These are phyloP conservation scores for Gobio gobio DNA, from an alignment of 2,113 vertebrate species.

Conservation along the genomic window DNA sequence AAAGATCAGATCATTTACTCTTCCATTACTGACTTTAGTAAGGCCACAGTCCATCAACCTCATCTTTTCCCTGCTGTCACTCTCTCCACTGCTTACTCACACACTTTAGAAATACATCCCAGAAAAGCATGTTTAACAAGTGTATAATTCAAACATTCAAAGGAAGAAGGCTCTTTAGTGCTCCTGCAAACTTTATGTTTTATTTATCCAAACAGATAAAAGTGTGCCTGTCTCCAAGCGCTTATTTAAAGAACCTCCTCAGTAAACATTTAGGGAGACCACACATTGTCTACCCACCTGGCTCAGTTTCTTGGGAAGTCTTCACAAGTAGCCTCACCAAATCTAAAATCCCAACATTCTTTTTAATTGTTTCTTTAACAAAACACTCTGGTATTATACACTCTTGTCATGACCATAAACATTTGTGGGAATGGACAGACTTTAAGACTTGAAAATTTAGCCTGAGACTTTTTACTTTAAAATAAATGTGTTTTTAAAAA, in stretches of 20 bases:
- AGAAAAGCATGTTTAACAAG: slow-evolving; percentile 22
- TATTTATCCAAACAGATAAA: slow-evolving; percentile 41
- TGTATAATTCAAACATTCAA: slow-evolving; percentile 20
- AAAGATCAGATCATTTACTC: not conserved
- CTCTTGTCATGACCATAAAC: not conserved
- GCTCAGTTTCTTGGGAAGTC: slow-evolving; percentile 28
- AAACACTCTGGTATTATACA: not conserved
- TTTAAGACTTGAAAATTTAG: not conserved
- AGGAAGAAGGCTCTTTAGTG: slow-evolving; percentile 12
- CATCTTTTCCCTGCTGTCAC: not conserved
- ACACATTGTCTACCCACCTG: slow-evolving; percentile 58
- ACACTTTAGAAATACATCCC: not conserved
- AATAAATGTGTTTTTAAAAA: too few species aligned
- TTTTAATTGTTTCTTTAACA: not conserved
- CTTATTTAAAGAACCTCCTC: slow-evolving; percentile 56
- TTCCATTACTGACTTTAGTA: not conserved
- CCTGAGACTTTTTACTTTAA: too few species aligned
- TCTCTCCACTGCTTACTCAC: not conserved
- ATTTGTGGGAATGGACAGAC: not conserved
- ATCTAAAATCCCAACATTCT: not conserved
- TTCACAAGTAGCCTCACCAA: slow-evolving; percentile 18
- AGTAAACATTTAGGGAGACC: slow-evolving; percentile 51
- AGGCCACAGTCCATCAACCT: not conserved
- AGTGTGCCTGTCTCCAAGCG: slow-evolving; percentile 34
- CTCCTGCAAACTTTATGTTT: slow-evolving; percentile 29